Evolutionary conservation across 2,113 vertebrate genomes (phyloP), one percentile per base, ranked within the genome.

Genomic region (Marmota flaviventris): DNA sequence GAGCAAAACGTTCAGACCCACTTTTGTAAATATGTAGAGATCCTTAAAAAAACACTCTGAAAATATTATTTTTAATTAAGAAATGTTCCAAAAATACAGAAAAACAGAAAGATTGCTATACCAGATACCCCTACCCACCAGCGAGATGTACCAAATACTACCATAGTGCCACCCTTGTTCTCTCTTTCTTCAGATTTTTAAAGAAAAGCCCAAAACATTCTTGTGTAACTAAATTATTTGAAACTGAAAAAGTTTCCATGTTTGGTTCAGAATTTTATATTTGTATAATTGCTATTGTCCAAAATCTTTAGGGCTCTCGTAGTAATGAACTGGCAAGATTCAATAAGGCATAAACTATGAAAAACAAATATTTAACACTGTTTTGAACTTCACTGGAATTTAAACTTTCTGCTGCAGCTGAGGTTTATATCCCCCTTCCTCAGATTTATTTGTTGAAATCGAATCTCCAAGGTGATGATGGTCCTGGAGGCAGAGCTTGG

Each of bases 151-250:
- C 78, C 2, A 82, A 45, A 84, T 73, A 61, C 51, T 61, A 87
- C n/a, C 10, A 73, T 84, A 73, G 51, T 94, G 29, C 24, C 22
- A 51, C n/a, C 5, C 20, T 94, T 8, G 2, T n/a, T 85, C 56
- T 92, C 9, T 67, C 69, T 95, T 95, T 94, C 39, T 42, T 56
- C 12, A 77, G 89, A 85, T 27, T 51, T 93, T 85, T n/a, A 85
- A 45, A 20, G 29, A 45, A 89, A 24, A 88, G 34, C 8, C 10
- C 13, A 83, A 45, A 63, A 75, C 39, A 27, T 39, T 14, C 29
- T n/a, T 8, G 4, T 51, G 2, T 10, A 92, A 82, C 0, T 65
- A 16, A 88, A 65, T 42, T 85, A 3, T 77, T 20, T 65, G 20
- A 91, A n/a, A 29, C 45, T 45, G 29, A 85, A 85, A 4, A 12